These are phyloP conservation scores for Austrolebias charrua DNA, from an alignment of 2,797 vertebrate genomes.

Conservation along the genomic window DNA sequence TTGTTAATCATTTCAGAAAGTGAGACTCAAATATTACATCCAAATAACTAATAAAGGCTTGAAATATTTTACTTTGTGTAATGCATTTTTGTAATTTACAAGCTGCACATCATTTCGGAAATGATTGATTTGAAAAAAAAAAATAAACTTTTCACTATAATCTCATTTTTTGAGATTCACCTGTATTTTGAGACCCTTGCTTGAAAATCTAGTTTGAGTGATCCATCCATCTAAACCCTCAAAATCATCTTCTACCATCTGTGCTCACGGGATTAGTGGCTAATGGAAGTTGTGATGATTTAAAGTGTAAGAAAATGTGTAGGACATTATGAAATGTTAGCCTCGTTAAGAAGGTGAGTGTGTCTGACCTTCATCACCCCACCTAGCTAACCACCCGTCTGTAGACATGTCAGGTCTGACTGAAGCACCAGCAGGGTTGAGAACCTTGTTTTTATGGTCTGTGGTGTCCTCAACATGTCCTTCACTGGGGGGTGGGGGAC, in stretches of 20 bases:
- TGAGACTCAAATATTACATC: no score
- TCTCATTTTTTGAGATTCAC: no score
- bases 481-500: slow-evolving; percentile 31
- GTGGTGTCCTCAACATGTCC: slow-evolving; percentile 43
- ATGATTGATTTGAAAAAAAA: no score
- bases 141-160: no score
- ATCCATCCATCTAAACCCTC: not conserved
- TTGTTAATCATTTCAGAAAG: no score
- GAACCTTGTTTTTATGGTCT: slow-evolving; percentile 23
- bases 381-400: not conserved
- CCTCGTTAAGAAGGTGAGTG: not conserved
- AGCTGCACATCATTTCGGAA: no score
- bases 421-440: slow-evolving; percentile 28
- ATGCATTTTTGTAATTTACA: no score
- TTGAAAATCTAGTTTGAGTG: not conserved
- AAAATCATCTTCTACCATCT: not conserved
- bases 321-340: not conserved
- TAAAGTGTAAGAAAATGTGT: not conserved
- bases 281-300: slow-evolving; percentile 1
- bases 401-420: slow-evolving; percentile 13
- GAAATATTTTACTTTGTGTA: no score
- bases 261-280: slow-evolving; percentile 14
- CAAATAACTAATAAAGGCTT: no score
- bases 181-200: no score
- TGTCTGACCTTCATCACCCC: not conserved